Percentiles rank a stretch among this genome's conserved stretches.
Conservation (phyloP, 2,888 invertebrate genomes). For the Melinopterus prodromus region DNA sequence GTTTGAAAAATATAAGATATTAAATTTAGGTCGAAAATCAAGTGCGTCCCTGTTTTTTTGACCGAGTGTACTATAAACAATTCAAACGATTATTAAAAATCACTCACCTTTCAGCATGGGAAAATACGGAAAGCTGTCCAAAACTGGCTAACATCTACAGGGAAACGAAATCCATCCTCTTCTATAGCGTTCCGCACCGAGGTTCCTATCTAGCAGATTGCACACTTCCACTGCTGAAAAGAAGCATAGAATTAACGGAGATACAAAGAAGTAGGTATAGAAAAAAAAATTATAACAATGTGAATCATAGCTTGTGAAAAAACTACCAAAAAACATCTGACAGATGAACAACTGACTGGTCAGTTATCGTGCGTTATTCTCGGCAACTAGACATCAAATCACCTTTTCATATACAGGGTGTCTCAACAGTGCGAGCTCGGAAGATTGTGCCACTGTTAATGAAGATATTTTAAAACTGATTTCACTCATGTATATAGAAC, state of each 20-base stretch:
- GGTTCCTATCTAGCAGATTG: slow-evolving; percentile 82
- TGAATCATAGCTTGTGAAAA: not conserved
- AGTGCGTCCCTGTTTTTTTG: too few species aligned
- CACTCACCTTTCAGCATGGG: slow-evolving; percentile 58
- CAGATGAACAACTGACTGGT: too few species aligned
- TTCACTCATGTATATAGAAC: too few species aligned
- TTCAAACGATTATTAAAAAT: not conserved
- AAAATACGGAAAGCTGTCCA: slow-evolving; percentile 58
- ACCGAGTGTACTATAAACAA: too few species aligned
- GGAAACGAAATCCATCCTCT: slow-evolving; percentile 73
- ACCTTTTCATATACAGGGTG: too few species aligned
- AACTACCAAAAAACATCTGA: not conserved
- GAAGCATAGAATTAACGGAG: slow-evolving; percentile 81
- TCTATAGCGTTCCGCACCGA: slow-evolving; percentile 88
- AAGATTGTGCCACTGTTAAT: too few species aligned
- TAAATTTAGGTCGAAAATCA: too few species aligned
- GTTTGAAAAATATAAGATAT: too few species aligned
- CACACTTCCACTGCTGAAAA: slow-evolving; percentile 75
- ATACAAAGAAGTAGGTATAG: slow-evolving; percentile 73
- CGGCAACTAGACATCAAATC: too few species aligned
- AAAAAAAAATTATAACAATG: not conserved
- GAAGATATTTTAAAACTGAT: too few species aligned
- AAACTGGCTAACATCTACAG: slow-evolving; percentile 63
- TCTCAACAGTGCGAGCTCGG: too few species aligned
- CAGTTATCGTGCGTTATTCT: too few species aligned